Conservation (phyloP, 2,797 vertebrate species). For the Paedocypris micromegethes region DNA sequence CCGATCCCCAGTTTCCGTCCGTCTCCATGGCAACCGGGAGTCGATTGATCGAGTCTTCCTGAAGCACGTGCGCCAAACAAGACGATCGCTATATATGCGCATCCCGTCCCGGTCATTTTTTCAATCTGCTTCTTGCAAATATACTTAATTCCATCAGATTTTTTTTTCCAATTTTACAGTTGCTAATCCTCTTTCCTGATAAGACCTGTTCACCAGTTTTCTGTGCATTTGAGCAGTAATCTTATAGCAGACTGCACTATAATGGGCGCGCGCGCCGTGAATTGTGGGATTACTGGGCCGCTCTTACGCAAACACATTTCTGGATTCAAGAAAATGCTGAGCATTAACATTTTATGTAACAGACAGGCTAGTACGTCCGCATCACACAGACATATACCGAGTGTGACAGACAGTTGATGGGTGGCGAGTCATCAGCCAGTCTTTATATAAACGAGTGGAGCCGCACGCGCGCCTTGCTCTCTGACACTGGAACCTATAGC, state of each 20-base stretch:
- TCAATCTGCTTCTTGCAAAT: background rate
- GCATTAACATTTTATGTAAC: slow-evolving; percentile 35
- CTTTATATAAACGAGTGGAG: slow-evolving; percentile 2
- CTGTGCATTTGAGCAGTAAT: slow-evolving; percentile 5
- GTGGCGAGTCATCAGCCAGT: background rate
- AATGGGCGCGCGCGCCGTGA: slow-evolving; percentile 5
- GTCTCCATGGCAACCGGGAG: background rate
- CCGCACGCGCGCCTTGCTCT: background rate
- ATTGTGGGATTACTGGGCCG: slow-evolving; percentile 36
- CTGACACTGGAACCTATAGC: slow-evolving; percentile 8
- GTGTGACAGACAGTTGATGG: background rate
- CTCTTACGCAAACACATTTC: slow-evolving; percentile 31
- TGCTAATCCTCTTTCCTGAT: slow-evolving; percentile 19
- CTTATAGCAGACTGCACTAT: slow-evolving; percentile 11
- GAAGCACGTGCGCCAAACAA: no score
- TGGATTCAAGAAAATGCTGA: slow-evolving; percentile 22
- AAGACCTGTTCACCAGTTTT: background rate
- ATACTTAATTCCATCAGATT: background rate
- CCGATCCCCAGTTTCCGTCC: background rate
- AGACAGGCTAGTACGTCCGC: background rate
- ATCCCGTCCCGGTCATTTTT: background rate
- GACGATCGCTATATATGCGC: background rate
- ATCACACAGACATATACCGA: background rate
- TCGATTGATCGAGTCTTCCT: background rate
- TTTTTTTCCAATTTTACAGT: background rate